Conservation (phyloP, 2,797 vertebrate genomes). For the Eulemur rubriventer region DNA sequence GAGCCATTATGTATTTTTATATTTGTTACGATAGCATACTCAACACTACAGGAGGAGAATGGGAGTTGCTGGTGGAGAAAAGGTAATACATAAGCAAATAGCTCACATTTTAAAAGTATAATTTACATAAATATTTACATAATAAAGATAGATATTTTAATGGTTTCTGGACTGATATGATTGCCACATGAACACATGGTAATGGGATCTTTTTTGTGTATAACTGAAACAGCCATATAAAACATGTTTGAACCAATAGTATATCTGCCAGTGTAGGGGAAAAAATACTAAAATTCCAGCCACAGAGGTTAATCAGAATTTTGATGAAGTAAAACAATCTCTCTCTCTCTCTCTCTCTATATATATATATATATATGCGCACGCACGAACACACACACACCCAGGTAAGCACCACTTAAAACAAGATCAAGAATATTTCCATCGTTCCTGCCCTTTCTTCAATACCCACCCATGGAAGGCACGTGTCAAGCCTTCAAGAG, state of each 20-base stretch:
- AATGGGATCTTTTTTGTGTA: background rate
- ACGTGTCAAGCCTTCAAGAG: background rate
- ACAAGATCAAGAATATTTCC: background rate
- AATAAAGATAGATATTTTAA: background rate
- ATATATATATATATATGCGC: too few species aligned
- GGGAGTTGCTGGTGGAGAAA: background rate
- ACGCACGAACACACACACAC: background rate
- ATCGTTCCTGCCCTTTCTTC: background rate
- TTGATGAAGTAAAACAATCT: background rate
- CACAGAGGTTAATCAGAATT: background rate
- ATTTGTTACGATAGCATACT: background rate
- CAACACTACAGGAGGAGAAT: background rate
- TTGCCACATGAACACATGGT: background rate
- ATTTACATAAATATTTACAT: background rate
- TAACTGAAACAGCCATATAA: background rate
- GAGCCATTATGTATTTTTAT: background rate
- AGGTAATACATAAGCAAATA: background rate
- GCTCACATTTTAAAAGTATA: background rate
- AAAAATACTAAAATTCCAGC: background rate
- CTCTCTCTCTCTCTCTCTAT: background rate
- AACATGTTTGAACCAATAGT: slow-evolving; percentile 2
- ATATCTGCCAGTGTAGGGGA: background rate
- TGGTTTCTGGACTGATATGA: background rate
- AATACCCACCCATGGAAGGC: background rate
- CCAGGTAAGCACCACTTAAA: background rate